Percentiles rank a stretch among this genome's conserved stretches.
These are phyloP conservation scores for Tuberolachnus salignus DNA, from an alignment of 2,888 invertebrate genomes.

Conservation along the genomic window DNA sequence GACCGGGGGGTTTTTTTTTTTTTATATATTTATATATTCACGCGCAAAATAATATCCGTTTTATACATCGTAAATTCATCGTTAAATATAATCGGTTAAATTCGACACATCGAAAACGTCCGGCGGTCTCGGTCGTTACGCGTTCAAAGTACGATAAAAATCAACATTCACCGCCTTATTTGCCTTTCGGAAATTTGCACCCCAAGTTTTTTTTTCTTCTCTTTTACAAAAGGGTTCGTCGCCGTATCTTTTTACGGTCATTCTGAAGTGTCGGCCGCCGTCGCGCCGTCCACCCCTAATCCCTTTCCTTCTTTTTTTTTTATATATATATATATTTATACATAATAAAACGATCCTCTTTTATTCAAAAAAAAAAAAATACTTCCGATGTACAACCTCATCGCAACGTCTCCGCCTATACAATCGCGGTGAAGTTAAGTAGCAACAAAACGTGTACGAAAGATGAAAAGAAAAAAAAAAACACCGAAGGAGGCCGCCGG, in stretches of 20 bases:
- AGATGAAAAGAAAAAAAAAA: not conserved
- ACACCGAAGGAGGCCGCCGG: slow-evolving; percentile 40
- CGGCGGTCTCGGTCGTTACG: not conserved
- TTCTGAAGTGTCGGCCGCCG: slow-evolving; percentile 48
- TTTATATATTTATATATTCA: no score
- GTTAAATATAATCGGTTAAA: no score
- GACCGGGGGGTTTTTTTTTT: no score
- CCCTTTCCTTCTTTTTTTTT: slow-evolving; percentile 53
- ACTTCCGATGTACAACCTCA: slow-evolving; percentile 42
- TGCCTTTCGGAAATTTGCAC: slow-evolving; percentile 41
- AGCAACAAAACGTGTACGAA: slow-evolving; percentile 48
- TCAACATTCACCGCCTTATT: slow-evolving; percentile 30
- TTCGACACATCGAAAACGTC: no score
- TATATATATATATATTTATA: no score
- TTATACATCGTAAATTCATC: no score
- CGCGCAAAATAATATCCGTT: no score
- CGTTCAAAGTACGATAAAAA: slow-evolving; percentile 41
- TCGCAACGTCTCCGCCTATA: not conserved
- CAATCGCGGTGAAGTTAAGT: slow-evolving; percentile 32
- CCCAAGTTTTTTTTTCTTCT: slow-evolving; percentile 25
- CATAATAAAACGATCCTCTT: slow-evolving; percentile 20
- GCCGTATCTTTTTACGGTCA: slow-evolving; percentile 49
- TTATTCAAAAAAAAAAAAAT: slow-evolving; percentile 29
- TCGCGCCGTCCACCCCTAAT: slow-evolving; percentile 41
- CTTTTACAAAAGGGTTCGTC: slow-evolving; percentile 44